These are phyloP conservation scores for Zootermopsis nevadensis DNA, from an alignment of 2,888 invertebrate species.

Conservation along the genomic window DNA sequence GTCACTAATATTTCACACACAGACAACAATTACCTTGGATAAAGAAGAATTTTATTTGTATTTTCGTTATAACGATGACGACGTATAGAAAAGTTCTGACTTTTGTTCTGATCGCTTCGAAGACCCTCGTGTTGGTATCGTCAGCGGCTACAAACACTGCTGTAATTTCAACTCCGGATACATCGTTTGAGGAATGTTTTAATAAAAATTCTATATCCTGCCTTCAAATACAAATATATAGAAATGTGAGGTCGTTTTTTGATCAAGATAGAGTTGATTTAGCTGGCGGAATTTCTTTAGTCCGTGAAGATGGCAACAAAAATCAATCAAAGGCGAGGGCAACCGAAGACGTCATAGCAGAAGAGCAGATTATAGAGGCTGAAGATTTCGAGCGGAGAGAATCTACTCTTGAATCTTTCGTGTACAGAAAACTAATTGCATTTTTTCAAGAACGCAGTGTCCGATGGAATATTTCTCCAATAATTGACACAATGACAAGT, in stretches of 20 bases:
- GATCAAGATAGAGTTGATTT: constrained; percentile 69
- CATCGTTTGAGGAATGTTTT: constrained; percentile 67
- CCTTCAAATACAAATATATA: constrained; percentile 70
- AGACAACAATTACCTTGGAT: too few relatives aligned
- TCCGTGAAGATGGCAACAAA: constrained; percentile 58
- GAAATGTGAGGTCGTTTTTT: constrained; percentile 70
- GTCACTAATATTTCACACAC: too few relatives aligned
- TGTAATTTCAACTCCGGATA: not conserved
- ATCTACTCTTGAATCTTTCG: constrained; percentile 69
- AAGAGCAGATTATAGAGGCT: constrained; percentile 65
- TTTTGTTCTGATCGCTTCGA: not conserved
- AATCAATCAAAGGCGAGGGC: constrained; percentile 60
- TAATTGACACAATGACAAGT: constrained; percentile 61
- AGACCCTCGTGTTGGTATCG: not conserved
- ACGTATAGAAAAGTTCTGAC: too few relatives aligned
- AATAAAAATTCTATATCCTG: constrained; percentile 73
- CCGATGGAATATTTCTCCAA: constrained; percentile 65
- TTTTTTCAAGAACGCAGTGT: constrained; percentile 70
- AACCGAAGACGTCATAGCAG: constrained; percentile 63
- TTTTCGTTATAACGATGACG: too few relatives aligned
- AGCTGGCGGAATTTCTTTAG: constrained; percentile 68
- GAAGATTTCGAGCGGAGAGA: constrained; percentile 67
- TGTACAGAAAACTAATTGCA: constrained; percentile 66
- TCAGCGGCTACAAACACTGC: not conserved
- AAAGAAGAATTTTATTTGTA: too few relatives aligned